A percentile compares a stretch with the other conserved stretches of the same genome.
Evolutionary conservation across 2,113 vertebrate species (phyloP).

Genomic region (Uropsilus gracilis): DNA sequence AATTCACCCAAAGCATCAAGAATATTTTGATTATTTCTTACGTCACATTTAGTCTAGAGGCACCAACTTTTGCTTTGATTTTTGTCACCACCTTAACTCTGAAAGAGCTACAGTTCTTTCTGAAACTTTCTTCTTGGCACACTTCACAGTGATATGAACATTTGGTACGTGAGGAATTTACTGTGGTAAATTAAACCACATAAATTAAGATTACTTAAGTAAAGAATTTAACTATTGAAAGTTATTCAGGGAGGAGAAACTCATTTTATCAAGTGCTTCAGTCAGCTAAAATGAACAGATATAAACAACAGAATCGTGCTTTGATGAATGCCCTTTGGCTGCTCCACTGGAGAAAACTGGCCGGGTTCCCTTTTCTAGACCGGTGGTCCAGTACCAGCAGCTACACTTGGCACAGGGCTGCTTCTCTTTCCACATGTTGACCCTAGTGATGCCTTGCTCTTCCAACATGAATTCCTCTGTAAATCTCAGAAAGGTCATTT

Average conservation of each 20-base stretch:
- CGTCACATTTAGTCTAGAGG: background rate
- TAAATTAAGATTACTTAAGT: slow-evolving; percentile 16
- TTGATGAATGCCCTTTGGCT: background rate
- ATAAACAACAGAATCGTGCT: background rate
- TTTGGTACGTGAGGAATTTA: background rate
- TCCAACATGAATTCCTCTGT: background rate
- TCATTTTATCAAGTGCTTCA: background rate
- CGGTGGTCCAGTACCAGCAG: background rate
- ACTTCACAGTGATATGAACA: background rate
- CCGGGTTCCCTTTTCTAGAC: background rate
- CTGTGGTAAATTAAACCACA: background rate
- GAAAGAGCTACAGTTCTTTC: background rate
- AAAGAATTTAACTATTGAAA: slow-evolving; percentile 34
- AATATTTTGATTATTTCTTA: background rate
- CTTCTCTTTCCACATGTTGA: background rate
- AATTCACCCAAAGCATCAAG: background rate
- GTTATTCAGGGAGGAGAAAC: background rate
- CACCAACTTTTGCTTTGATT: background rate
- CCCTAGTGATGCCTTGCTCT: background rate
- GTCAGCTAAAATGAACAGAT: slow-evolving; percentile 11
- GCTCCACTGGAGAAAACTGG: background rate
- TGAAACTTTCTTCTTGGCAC: background rate
- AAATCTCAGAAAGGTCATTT: background rate
- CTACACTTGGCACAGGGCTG: background rate
- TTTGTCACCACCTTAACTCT: background rate